Conservation (phyloP, 2,888 invertebrate genomes). For the Punctoribates punctum region DNA sequence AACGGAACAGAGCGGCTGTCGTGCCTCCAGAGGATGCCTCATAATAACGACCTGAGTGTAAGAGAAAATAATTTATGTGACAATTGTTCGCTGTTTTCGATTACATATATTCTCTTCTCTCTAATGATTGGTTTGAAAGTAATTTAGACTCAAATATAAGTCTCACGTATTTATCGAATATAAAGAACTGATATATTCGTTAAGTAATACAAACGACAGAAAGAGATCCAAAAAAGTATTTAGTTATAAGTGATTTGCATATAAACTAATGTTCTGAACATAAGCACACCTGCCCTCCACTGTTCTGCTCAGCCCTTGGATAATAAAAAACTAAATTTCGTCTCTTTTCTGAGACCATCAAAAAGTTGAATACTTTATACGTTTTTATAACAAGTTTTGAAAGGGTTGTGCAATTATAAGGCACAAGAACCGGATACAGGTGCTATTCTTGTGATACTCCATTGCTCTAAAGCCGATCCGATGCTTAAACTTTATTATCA, state of each 20-base stretch:
- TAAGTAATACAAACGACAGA: background rate
- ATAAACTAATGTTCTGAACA: slow-evolving; percentile 6
- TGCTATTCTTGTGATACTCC: slow-evolving; percentile 22
- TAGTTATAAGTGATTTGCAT: slow-evolving; percentile 8
- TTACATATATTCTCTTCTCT: background rate
- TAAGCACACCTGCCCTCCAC: slow-evolving; percentile 21
- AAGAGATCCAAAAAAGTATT: background rate
- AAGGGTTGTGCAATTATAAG: slow-evolving; percentile 33
- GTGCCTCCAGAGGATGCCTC: slow-evolving; percentile 46
- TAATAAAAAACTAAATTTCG: background rate
- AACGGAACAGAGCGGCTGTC: slow-evolving; percentile 52
- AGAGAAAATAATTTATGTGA: slow-evolving; percentile 1
- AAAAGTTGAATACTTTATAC: slow-evolving; percentile 27
- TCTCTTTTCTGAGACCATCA: slow-evolving; percentile 11
- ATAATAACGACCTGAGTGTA: slow-evolving; percentile 34
- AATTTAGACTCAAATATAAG: slow-evolving; percentile 28
- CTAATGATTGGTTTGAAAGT: slow-evolving; percentile 24
- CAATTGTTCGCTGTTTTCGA: background rate
- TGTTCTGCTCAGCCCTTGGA: background rate
- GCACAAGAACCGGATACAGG: slow-evolving; percentile 30
- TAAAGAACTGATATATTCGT: background rate
- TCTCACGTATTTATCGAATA: slow-evolving; percentile 22
- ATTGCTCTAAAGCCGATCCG: background rate
- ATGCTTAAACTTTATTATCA: slow-evolving; percentile 31
- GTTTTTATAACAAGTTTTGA: slow-evolving; percentile 24